Evolutionary conservation across 2,888 invertebrate species (phyloP).

Genomic region (Lamellibrachia satsuma): DNA sequence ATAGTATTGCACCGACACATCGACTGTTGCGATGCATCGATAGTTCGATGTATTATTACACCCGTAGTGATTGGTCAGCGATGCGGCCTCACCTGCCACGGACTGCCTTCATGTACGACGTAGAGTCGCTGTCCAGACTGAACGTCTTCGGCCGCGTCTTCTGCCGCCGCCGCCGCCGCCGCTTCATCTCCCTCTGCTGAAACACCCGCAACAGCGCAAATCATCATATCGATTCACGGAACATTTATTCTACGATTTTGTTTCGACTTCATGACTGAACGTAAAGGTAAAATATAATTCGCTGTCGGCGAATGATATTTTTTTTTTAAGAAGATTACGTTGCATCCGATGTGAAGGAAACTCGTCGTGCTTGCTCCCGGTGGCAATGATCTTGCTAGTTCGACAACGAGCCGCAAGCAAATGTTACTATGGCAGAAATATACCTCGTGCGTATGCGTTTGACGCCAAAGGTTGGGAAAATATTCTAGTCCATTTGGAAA

Average conservation of each 20-base stretch:
- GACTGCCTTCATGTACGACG: slow-evolving; percentile 48
- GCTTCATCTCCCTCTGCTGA: not conserved
- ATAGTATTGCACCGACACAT: no score
- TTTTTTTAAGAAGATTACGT: not conserved
- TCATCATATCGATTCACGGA: not conserved
- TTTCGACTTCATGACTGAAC: not conserved
- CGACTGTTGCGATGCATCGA: no score
- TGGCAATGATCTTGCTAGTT: not conserved
- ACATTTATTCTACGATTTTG: not conserved
- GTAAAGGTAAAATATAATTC: no score
- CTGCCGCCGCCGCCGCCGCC: slow-evolving; percentile 36
- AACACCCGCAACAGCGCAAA: not conserved
- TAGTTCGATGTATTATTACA: no score
- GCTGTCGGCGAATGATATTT: no score
- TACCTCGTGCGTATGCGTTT: no score
- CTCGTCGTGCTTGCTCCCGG: not conserved
- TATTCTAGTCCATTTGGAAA: no score
- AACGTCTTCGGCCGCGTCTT: slow-evolving; percentile 43
- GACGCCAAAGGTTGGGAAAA: no score
- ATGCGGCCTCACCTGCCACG: slow-evolving; percentile 31
- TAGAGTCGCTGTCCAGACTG: slow-evolving; percentile 45
- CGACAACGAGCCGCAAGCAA: not conserved
- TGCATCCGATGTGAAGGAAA: not conserved
- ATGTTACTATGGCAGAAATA: no score
- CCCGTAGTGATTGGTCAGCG: no score